These are phyloP conservation scores for Oryctolagus cuniculus DNA, from an alignment of 2,113 vertebrate genomes.

Conservation along the genomic window mOryCun1.1 NC_091436.1:22525501-22526000, in stretches of 20 bases:
- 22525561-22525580: not conserved
- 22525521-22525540: not conserved
- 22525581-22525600: not conserved
- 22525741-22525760: not conserved
- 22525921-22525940: not conserved
- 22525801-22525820: not conserved
- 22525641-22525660: not conserved
- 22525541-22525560: not conserved
- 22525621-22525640: not conserved
- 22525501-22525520: not conserved
- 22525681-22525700: not conserved
- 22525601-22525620: not conserved
- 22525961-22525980: not conserved
- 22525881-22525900: not conserved
- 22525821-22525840: not conserved
- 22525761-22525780: not conserved
- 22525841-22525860: not conserved
- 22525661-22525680: not conserved
- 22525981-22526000: not conserved
- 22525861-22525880: not conserved
- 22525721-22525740: not conserved
- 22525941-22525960: not conserved
- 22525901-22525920: not conserved
- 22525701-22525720: not conserved
- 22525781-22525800: not conserved